phyloP scores from a whole-genome alignment of 2,888 invertebrate species.

The Latheticus oryzae region DNA sequence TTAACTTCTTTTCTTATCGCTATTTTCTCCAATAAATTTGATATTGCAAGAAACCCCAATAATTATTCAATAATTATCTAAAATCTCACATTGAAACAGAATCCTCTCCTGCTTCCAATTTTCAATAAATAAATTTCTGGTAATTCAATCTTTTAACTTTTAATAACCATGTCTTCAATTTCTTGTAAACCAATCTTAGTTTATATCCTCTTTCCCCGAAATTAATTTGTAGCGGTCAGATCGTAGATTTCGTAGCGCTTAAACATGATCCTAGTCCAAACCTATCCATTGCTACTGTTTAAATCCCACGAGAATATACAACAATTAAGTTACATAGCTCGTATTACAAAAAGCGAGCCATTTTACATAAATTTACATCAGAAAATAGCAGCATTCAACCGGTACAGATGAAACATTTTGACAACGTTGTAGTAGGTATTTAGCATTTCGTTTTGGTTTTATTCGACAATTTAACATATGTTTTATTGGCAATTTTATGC shows the following conservation, averaged over 20 bases:
- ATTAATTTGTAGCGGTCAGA: constrained; percentile 36
- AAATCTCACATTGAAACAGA: no score
- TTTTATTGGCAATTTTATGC: constrained; percentile 47
- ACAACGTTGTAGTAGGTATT: constrained; percentile 59
- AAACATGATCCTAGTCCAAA: constrained; percentile 32
- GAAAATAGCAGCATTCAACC: no score
- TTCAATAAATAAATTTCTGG: no score
- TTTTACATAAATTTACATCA: constrained; percentile 65
- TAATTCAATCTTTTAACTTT: no score
- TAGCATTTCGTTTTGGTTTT: constrained; percentile 57
- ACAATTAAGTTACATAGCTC: constrained; percentile 62
- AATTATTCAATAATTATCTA: no score
- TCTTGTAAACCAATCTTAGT: no score
- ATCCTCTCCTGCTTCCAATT: no score
- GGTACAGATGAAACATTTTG: constrained; percentile 59
- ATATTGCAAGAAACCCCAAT: no score
- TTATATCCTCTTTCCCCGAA: no score
- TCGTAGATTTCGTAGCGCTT: constrained; percentile 35
- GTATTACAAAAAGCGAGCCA: constrained; percentile 60
- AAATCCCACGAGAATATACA: constrained; percentile 57
- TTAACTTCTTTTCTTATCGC: no score
- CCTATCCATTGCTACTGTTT: constrained; percentile 28
- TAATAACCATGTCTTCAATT: no score
- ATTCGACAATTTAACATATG: constrained; percentile 55
- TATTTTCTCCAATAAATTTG: no score